phyloP scores from a whole-genome alignment of 2,797 vertebrate species.

The Echeneis naucrates region DNA sequence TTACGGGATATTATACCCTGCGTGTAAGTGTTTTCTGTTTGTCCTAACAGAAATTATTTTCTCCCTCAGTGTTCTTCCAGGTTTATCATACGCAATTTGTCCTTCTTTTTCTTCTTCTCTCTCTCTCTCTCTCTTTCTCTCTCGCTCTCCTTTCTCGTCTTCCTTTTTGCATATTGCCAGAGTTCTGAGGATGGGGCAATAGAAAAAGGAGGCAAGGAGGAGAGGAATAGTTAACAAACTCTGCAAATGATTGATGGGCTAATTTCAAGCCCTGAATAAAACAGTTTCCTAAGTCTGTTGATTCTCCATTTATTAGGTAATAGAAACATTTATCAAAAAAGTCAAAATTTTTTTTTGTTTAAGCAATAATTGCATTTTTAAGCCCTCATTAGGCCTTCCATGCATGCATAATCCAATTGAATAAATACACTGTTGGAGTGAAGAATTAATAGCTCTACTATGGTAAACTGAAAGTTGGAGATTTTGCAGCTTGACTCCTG shows the following conservation, averaged over 20 bases:
- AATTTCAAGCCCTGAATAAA: constrained; percentile 97
- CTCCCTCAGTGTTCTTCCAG: constrained; percentile 47
- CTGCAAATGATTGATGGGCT: constrained; percentile 96
- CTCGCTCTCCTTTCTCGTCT: constrained; percentile 8
- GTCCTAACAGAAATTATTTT: constrained; percentile 51
- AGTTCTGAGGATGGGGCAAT: constrained; percentile 73
- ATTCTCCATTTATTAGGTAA: constrained; percentile 98
- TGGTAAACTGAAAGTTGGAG: constrained; percentile 78
- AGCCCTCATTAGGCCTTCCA: constrained; percentile 91
- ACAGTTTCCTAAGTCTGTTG: constrained; percentile 97
- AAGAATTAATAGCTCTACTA: constrained; percentile 83
- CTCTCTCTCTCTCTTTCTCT: background rate
- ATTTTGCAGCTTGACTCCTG: constrained; percentile 65
- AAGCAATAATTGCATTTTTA: constrained; percentile 96
- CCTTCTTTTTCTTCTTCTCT: constrained; percentile 18
- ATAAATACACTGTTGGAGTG: constrained; percentile 88
- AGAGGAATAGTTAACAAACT: constrained; percentile 94
- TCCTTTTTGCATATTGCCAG: constrained; percentile 69
- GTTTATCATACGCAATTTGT: constrained; percentile 67
- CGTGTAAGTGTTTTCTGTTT: constrained; percentile 73
- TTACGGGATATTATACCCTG: constrained; percentile 55
- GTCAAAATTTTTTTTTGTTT: constrained; percentile 86
- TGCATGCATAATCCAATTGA: constrained; percentile 91
- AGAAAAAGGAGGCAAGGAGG: constrained; percentile 54
- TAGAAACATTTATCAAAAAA: constrained; percentile 98